These are phyloP conservation scores for Ivindomyrus marchei DNA, from an alignment of 2,113 vertebrate genomes.

Conservation along the genomic window DNA sequence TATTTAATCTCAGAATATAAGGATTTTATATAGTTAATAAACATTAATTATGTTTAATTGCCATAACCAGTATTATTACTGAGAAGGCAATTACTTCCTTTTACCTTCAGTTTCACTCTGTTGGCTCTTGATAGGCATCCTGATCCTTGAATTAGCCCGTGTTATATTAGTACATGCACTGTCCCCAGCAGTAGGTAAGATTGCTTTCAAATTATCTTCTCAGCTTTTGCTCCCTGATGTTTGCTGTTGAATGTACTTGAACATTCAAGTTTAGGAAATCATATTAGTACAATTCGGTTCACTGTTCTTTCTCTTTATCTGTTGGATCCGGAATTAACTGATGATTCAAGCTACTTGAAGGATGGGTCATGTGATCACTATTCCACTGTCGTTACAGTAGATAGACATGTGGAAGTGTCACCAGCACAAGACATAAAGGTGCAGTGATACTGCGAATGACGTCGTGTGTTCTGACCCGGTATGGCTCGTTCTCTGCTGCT, in stretches of 20 bases:
- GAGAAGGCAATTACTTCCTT: background rate
- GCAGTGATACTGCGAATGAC: slow-evolving; percentile 24
- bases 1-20: background rate
- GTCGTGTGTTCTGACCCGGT: slow-evolving; percentile 40
- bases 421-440: slow-evolving; percentile 19
- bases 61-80: background rate
- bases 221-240: background rate
- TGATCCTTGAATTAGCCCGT: background rate
- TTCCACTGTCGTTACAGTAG: background rate
- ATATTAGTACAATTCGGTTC: background rate
- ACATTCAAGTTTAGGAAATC: background rate
- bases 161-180: background rate
- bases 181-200: background rate
- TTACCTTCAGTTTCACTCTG: background rate
- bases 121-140: background rate
- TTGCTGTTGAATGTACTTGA: background rate
- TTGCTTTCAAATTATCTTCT: background rate
- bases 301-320: background rate
- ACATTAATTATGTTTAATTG: slow-evolving; percentile 6
- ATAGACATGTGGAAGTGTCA: background rate
- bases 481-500: slow-evolving; percentile 14
- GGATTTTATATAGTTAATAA: background rate
- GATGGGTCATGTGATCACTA: background rate
- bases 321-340: background rate
- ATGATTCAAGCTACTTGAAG: background rate